Evolutionary conservation across 2,113 vertebrate species (phyloP).

Genomic region (Dasyprocta punctata): DNA sequence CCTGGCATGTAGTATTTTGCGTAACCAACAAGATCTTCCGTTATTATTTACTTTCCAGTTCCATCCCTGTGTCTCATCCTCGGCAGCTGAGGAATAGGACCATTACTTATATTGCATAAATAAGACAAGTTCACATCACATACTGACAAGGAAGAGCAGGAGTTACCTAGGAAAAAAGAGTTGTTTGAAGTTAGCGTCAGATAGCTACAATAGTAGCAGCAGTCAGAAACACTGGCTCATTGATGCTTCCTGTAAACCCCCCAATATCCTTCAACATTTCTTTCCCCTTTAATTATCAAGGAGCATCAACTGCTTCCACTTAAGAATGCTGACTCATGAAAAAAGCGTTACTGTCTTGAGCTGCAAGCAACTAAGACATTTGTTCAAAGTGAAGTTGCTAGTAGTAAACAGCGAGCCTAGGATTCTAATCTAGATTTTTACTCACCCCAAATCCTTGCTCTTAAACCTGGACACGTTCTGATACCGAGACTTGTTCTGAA

Average conservation of each 20-base stretch:
- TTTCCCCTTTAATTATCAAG: neutral
- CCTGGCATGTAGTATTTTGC: neutral
- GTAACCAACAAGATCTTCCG: accelerated
- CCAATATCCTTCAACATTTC: neutral
- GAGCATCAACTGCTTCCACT: neutral
- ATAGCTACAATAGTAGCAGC: neutral
- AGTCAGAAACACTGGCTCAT: accelerated
- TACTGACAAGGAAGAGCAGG: neutral
- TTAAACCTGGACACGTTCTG: neutral
- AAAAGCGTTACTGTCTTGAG: neutral
- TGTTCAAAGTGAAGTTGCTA: neutral
- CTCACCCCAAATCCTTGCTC: neutral
- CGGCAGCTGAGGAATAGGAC: neutral
- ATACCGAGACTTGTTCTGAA: neutral
- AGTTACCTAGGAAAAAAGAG: neutral
- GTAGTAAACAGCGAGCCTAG: neutral
- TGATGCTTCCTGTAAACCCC: neutral
- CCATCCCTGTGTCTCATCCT: neutral
- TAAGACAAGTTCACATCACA: neutral
- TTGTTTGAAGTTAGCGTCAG: neutral
- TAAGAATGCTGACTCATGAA: slow-evolving; percentile 33
- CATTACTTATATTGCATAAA: no score
- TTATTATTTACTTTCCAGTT: neutral
- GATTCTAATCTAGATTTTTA: neutral
- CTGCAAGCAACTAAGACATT: neutral